Evolutionary conservation across 2,113 vertebrate genomes (phyloP), one percentile per base, ranked within the genome.

Genomic region (Eclectus roratus): DNA sequence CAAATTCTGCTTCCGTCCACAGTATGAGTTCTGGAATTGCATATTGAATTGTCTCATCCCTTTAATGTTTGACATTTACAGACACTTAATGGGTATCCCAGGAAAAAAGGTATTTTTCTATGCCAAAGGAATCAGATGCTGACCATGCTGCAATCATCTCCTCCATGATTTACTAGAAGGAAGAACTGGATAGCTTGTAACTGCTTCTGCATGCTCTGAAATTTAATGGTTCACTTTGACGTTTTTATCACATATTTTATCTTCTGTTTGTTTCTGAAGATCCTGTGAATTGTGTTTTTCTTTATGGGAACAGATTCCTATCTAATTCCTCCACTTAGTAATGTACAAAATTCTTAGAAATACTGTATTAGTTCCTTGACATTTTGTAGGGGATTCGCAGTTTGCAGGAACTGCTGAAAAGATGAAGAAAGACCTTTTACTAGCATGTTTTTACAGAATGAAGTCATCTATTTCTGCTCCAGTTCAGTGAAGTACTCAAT

Each of bases 371-470:
- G 35, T 81, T 91, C 27, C 52, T 77, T 94, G 58, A 55, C 1
- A n/a, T 89, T 94, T 87, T 72, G 27, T 82, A 50, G 35, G 64
- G 29, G 12, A 21, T 50, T 95, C 1, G 0, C 15, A 47, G 16
- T 91, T 91, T 72, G 56, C 49, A 80, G 56, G 47, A 94, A 73
- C n/a, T 69, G 44, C 74, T 91, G 82, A 90, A 89, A 95, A 91
- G 74, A 91, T 31, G 31, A 79, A 83, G 44, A 52, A 39, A 41
- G 58, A 69, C 47, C 56, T 91, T 93, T 85, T 89, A 77, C 56
- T 85, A 87, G 29, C n/a, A 21, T 84, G 37, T 81, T 89, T 60
- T 87, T 96, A 79, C 33, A 76, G 49, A 37, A 89, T 88, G 49
- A 83, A 90, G 63, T 94, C 0, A 90, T 94, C 58, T 72, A 31